These are phyloP conservation scores for Heterochromis multidens DNA, from an alignment of 2,113 vertebrate species.

Conservation along the genomic window DNA sequence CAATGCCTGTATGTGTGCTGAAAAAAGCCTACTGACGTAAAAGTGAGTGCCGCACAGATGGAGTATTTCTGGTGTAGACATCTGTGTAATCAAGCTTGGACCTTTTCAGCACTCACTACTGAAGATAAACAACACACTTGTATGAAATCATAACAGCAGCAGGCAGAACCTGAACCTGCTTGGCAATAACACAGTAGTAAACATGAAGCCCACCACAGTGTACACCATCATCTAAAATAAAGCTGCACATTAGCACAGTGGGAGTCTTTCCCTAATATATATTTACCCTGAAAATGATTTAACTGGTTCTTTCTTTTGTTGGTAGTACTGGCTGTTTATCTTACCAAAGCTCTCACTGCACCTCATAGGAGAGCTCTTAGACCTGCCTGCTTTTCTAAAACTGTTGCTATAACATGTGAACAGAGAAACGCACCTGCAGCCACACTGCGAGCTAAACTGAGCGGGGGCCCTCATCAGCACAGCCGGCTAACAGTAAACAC, in stretches of 20 bases:
- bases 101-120: neutral
- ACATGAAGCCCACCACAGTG: neutral
- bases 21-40: neutral
- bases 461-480: neutral
- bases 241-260: neutral
- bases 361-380: neutral
- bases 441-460: neutral
- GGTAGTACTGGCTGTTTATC: neutral
- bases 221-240: neutral
- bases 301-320: neutral
- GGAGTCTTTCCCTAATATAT: neutral
- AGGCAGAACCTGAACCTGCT: conserved; percentile 1
- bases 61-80: neutral
- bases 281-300: neutral
- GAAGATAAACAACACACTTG: neutral
- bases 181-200: conserved; percentile 15
- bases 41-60: neutral
- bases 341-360: neutral
- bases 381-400: neutral
- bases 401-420: neutral
- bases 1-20: neutral
- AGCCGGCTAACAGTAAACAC: neutral
- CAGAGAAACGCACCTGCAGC: conserved; percentile 22
- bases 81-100: neutral
- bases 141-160: neutral